These are phyloP conservation scores for Falco cherrug DNA, from an alignment of 2,797 vertebrate genomes.

Conservation along the genomic window DNA sequence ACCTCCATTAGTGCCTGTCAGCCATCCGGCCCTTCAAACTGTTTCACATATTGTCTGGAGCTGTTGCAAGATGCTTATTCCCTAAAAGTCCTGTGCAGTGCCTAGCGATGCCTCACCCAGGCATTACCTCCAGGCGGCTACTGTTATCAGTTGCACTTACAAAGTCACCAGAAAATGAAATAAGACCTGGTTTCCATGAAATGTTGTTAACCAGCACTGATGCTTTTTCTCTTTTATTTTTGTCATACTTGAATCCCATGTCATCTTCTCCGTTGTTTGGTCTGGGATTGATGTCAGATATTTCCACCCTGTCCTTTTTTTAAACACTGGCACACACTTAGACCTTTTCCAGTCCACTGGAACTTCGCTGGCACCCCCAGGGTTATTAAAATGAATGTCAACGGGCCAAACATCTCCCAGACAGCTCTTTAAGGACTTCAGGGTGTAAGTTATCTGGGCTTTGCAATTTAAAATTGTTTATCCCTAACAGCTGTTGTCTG, in stretches of 20 bases:
- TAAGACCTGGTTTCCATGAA: neutral
- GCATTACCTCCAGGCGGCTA: neutral
- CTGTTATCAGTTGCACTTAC: neutral
- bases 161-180: neutral
- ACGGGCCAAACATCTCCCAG: neutral
- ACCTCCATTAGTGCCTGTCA: neutral
- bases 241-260: neutral
- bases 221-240: neutral
- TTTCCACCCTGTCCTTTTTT: constrained; percentile 3
- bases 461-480: constrained; percentile 33
- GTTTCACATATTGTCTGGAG: rapidly evolving
- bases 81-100: neutral
- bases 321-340: neutral
- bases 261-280: neutral
- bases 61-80: neutral
- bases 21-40: neutral
- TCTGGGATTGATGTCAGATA: neutral
- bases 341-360: neutral
- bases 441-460: neutral
- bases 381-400: constrained; percentile 22
- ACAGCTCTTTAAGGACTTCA: neutral
- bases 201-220: neutral
- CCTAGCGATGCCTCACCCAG: neutral
- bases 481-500: constrained; percentile 35
- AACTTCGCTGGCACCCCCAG: neutral